Percentiles rank a stretch among this genome's conserved stretches.
These are phyloP conservation scores for Fratercula arctica DNA, from an alignment of 2,797 vertebrate species.

Conservation along the genomic window DNA sequence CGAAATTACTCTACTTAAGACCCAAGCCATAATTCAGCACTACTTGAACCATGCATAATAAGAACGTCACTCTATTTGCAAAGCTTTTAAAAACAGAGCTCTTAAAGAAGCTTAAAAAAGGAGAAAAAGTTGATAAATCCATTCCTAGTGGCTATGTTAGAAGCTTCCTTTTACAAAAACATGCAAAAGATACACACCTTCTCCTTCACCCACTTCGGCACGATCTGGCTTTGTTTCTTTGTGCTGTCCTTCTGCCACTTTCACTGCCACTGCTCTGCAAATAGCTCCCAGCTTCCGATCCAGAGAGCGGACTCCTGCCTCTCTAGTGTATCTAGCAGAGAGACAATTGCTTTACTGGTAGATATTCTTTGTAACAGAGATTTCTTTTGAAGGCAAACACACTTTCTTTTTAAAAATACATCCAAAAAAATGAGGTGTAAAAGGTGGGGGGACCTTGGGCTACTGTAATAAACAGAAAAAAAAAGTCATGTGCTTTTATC, in stretches of 20 bases:
- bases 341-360: background rate
- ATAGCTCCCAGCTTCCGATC: conserved; percentile 93
- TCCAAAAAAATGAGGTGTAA: background rate
- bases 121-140: background rate
- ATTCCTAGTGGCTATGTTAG: background rate
- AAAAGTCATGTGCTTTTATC: background rate
- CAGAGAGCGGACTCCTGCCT: conserved; percentile 95
- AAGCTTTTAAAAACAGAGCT: background rate
- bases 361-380: background rate
- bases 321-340: conserved; percentile 87
- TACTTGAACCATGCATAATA: background rate
- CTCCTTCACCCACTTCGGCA: conserved; percentile 64
- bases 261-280: conserved; percentile 95
- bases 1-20: background rate
- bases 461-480: background rate
- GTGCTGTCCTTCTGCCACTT: conserved; percentile 90
- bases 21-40: background rate
- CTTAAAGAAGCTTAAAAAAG: background rate
- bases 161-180: background rate
- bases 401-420: background rate
- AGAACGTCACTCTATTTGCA: background rate
- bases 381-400: background rate
- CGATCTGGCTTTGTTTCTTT: conserved; percentile 76
- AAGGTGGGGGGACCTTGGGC: background rate
- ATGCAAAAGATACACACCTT: conserved; percentile 71